Evolutionary conservation across 1,140 invertebrate genomes (phyloP).

Genomic region (Adoxophyes honmai): DNA sequence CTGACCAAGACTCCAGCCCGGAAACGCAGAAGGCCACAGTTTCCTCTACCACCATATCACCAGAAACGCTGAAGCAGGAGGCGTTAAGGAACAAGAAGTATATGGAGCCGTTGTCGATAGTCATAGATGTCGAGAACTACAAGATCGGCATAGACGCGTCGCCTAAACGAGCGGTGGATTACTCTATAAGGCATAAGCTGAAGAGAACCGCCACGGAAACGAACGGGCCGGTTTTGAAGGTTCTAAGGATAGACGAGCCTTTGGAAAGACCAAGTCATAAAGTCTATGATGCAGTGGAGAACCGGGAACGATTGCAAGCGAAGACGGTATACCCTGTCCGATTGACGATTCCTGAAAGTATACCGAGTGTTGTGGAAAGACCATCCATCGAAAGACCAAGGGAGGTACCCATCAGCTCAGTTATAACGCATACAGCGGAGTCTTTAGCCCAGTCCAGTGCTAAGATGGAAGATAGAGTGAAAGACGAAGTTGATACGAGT

Average conservation of each 20-base stretch:
- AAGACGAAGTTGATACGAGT: slow-evolving; percentile 50
- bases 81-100: slow-evolving; percentile 52
- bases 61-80: slow-evolving; percentile 65
- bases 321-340: slow-evolving; percentile 36
- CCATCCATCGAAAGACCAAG: slow-evolving; percentile 21
- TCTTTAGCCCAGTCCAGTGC: slow-evolving; percentile 52
- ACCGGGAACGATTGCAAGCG: slow-evolving; percentile 18
- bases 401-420: slow-evolving; percentile 33
- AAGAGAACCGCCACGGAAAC: slow-evolving; percentile 49
- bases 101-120: slow-evolving; percentile 69
- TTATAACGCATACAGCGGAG: slow-evolving; percentile 66
- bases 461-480: slow-evolving; percentile 22
- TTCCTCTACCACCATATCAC: slow-evolving; percentile 80
- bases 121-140: slow-evolving; percentile 71
- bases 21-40: slow-evolving; percentile 80
- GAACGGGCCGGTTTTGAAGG: slow-evolving; percentile 45
- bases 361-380: slow-evolving; percentile 38
- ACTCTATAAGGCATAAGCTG: slow-evolving; percentile 59
- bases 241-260: slow-evolving; percentile 42
- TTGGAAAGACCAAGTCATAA: slow-evolving; percentile 33
- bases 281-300: slow-evolving; percentile 29
- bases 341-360: slow-evolving; percentile 47
- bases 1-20: slow-evolving; percentile 76
- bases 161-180: slow-evolving; percentile 65
- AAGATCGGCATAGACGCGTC: slow-evolving; percentile 71